Percentiles rank a stretch among this genome's conserved stretches.
Conservation (phyloP, 2,797 vertebrate species). For the Poecilia picta region DNA sequence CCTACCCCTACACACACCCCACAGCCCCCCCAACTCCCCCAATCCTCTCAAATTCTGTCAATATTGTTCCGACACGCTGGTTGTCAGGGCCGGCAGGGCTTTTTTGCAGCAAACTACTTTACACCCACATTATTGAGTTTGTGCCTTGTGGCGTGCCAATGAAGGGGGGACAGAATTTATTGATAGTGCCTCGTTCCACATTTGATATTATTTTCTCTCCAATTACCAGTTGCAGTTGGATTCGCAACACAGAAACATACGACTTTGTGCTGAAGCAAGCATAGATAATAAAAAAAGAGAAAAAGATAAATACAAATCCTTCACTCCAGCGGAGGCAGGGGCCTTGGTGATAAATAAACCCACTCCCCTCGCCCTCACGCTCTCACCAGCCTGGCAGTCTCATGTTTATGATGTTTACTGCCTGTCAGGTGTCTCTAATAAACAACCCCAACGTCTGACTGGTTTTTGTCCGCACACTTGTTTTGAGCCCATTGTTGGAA, state of each 20-base stretch:
- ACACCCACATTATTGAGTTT: conserved; percentile 54
- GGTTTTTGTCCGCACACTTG: conserved; percentile 3
- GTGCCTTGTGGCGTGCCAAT: conserved; percentile 37
- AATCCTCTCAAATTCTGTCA: conserved; percentile 46
- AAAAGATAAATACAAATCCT: conserved; percentile 29
- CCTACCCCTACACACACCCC: conserved; percentile 36
- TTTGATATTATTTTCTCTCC: conserved; percentile 40
- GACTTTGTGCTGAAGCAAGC: conserved; percentile 30
- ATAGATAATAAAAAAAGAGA: conserved; percentile 45
- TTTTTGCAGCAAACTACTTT: conserved; percentile 37
- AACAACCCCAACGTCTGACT: conserved; percentile 18
- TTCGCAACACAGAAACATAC: conserved; percentile 48
- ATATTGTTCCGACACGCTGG: conserved; percentile 47
- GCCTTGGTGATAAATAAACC: conserved; percentile 39
- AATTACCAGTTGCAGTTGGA: conserved; percentile 54
- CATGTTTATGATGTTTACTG: conserved; percentile 8
- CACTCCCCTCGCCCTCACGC: neutral
- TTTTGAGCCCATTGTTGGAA: conserved; percentile 38
- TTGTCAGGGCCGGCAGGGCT: conserved; percentile 34
- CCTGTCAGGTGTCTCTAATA: conserved; percentile 8
- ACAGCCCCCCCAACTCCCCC: neutral
- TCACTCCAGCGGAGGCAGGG: conserved; percentile 20
- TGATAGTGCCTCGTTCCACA: conserved; percentile 45
- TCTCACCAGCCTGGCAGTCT: conserved; percentile 3
- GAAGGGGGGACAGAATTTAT: conserved; percentile 41